Conservation (phyloP, 1,140 invertebrate species). For the Drosophila nebulosa region DNA sequence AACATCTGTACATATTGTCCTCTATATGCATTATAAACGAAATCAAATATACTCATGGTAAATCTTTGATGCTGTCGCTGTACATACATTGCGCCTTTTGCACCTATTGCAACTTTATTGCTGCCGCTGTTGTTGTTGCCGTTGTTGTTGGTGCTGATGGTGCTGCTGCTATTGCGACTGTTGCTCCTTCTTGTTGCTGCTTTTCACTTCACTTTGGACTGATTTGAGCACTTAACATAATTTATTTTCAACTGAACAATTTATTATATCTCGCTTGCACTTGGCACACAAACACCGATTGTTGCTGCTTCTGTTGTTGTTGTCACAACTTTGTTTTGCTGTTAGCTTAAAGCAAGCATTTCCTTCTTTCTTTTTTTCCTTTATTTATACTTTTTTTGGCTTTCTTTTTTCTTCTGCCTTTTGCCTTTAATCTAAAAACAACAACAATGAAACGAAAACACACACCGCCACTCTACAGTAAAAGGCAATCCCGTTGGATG, state of each 20-base stretch:
- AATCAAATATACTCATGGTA: conserved; percentile 2
- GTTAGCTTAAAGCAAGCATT: conserved; percentile 34
- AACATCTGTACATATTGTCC: not conserved
- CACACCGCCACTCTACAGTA: conserved; percentile 2
- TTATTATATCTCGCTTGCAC: conserved; percentile 50
- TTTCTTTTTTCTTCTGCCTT: conserved; percentile 27
- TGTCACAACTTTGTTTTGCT: conserved; percentile 42
- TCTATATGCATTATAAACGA: not conserved
- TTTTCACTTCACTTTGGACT: conserved; percentile 49
- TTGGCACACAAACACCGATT: conserved; percentile 45
- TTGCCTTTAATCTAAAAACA: conserved; percentile 43
- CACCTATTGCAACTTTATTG: conserved; percentile 27
- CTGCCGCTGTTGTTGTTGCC: conserved; percentile 6
- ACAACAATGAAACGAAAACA: conserved; percentile 47
- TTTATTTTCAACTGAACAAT: conserved; percentile 69
- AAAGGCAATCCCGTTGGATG: conserved; percentile 23
- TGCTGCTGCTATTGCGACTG: conserved; percentile 2
- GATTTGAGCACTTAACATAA: conserved; percentile 73
- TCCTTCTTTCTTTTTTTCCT: conserved; percentile 22
- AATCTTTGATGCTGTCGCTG: not conserved
- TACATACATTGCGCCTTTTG: conserved; percentile 21
- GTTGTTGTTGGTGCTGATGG: conserved; percentile 11
- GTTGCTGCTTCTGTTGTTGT: conserved; percentile 30
- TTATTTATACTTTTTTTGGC: conserved; percentile 47
- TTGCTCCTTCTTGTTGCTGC: conserved; percentile 18